A percentile compares a stretch with the other conserved stretches of the same genome.
Evolutionary conservation across 1,140 invertebrate genomes (phyloP).

Genomic region (Dendrolimus kikuchii): DNA sequence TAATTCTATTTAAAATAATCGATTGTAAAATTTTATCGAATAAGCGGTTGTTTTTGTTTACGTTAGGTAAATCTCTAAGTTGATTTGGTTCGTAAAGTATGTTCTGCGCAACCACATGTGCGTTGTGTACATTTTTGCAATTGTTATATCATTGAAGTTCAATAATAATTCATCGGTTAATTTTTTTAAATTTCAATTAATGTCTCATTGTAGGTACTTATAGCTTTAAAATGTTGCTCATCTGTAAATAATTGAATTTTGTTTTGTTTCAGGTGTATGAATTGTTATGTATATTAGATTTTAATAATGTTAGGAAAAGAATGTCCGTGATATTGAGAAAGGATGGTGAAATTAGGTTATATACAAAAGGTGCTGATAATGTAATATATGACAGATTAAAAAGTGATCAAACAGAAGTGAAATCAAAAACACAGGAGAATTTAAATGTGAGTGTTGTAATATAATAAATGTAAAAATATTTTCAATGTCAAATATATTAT

Average conservation of each 20-base stretch:
- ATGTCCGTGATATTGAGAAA: constrained; percentile 97
- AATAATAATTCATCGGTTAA: no score
- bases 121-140: no score
- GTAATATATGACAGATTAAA: constrained; percentile 96
- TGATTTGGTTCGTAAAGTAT: no score
- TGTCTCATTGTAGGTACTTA: constrained; percentile 5
- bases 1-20: constrained; percentile 2
- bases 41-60: no score
- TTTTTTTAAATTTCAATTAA: not conserved
- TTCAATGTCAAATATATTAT: not conserved
- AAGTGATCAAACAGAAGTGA: constrained; percentile 81
- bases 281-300: constrained; percentile 97
- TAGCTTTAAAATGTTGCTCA: not conserved
- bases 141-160: no score
- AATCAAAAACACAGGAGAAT: constrained; percentile 91
- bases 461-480: not conserved
- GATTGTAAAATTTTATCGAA: no score
- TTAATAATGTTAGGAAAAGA: constrained; percentile 98
- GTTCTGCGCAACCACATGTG: no score
- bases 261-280: constrained; percentile 79
- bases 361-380: constrained; percentile 99
- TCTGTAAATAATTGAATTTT: not conserved
- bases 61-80: no score
- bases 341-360: constrained; percentile 90
- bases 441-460: constrained; percentile 84